Percentiles rank a stretch among this genome's conserved stretches.
phyloP scores from a whole-genome alignment of 2,888 invertebrate genomes.

The Seira ritae region DNA sequence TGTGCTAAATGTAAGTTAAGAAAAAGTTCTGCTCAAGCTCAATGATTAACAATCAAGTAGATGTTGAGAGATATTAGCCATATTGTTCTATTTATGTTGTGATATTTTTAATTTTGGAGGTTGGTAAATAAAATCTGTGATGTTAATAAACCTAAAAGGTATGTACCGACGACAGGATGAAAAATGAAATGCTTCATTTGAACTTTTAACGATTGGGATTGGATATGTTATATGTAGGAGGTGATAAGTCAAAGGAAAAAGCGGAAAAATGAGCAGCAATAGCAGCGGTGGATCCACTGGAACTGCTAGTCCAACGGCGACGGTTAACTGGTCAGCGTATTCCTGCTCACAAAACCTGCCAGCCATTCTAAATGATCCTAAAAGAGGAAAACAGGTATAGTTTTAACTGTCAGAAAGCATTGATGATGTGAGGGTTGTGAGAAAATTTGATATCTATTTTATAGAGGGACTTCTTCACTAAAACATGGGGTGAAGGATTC shows the following conservation, averaged over 20 bases:
- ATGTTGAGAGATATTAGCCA: too few species aligned
- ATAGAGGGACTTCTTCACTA: constrained; percentile 90
- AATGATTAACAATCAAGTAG: too few species aligned
- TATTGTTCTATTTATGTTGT: too few species aligned
- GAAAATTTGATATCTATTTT: constrained; percentile 45
- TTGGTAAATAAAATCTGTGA: neutral
- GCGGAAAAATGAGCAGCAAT: constrained; percentile 37
- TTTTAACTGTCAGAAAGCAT: too few species aligned
- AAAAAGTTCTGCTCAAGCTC: too few species aligned
- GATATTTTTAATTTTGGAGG: neutral
- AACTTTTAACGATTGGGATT: too few species aligned
- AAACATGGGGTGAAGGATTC: constrained; percentile 98
- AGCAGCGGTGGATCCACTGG: constrained; percentile 39
- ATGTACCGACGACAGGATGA: neutral
- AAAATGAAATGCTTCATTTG: too few species aligned
- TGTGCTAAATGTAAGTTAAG: too few species aligned
- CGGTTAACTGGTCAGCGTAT: constrained; percentile 86
- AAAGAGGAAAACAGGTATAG: constrained; percentile 87
- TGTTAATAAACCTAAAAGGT: neutral
- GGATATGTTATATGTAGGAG: neutral
- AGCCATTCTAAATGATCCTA: constrained; percentile 96
- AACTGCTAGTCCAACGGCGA: constrained; percentile 1
- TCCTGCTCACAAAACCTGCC: constrained; percentile 96
- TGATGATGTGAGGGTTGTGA: neutral
- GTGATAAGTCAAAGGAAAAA: constrained; percentile 18